Evolutionary conservation across 2,113 vertebrate species (phyloP).

Genomic region (Bos javanicus): DNA sequence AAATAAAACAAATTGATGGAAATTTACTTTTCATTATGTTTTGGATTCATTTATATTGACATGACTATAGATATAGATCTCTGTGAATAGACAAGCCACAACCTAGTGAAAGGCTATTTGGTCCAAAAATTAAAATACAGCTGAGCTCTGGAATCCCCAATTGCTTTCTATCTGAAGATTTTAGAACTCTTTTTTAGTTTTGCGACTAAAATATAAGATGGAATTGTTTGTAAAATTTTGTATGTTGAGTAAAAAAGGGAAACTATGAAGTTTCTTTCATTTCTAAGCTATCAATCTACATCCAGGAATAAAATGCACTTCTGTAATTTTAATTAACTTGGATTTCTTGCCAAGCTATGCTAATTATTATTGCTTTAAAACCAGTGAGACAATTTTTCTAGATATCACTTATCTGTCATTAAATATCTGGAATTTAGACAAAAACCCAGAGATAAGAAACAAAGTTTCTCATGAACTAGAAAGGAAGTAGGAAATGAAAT

Average conservation of each 20-base stretch:
- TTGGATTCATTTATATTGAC: slow-evolving; percentile 54
- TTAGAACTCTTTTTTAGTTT: background rate
- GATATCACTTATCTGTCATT: background rate
- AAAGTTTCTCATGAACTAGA: background rate
- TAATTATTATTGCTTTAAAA: slow-evolving; percentile 5
- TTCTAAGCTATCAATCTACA: background rate
- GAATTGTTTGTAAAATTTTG: background rate
- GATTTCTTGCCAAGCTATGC: background rate
- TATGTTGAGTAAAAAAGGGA: background rate
- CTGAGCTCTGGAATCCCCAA: background rate
- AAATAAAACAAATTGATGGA: slow-evolving; percentile 48
- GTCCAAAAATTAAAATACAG: slow-evolving; percentile 42
- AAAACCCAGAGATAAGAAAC: background rate
- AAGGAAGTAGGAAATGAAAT: background rate
- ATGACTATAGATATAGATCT: slow-evolving; percentile 25
- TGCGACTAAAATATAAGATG: background rate
- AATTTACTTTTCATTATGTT: slow-evolving; percentile 62
- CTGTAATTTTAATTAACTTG: background rate
- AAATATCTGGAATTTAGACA: background rate
- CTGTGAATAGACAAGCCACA: slow-evolving; percentile 7
- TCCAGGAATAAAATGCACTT: background rate
- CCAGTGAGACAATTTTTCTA: background rate
- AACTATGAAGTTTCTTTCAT: background rate
- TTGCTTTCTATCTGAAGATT: background rate
- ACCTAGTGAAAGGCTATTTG: slow-evolving; percentile 17